A percentile compares a stretch with the other conserved stretches of the same genome.
These are phyloP conservation scores for Desoria tigrina DNA, from an alignment of 2,888 invertebrate genomes.

Conservation along the genomic window DNA sequence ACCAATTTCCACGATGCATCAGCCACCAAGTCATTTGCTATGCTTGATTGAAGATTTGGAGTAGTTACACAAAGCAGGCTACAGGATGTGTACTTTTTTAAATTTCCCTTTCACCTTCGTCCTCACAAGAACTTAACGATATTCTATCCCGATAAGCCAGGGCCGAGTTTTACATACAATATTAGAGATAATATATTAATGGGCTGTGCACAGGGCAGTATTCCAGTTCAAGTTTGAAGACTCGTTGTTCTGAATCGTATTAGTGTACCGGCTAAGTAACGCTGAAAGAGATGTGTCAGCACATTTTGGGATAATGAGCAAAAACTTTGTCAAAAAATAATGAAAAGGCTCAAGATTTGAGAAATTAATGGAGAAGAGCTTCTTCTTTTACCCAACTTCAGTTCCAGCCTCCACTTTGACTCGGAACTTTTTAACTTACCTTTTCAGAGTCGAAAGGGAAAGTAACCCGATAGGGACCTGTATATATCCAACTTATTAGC, in stretches of 20 bases:
- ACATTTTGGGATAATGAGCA: slow-evolving; percentile 40
- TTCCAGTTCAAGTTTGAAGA: no score
- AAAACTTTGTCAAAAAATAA: slow-evolving; percentile 36
- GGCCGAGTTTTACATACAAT: no score
- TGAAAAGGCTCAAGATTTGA: slow-evolving; percentile 21
- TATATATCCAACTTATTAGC: background rate
- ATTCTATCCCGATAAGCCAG: slow-evolving; percentile 3
- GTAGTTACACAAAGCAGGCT: background rate
- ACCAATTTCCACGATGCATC: no score
- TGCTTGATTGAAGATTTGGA: slow-evolving; percentile 27
- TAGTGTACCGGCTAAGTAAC: slow-evolving; percentile 6
- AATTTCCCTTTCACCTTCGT: slow-evolving; percentile 26
- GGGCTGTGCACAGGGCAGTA: no score
- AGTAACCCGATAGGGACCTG: background rate
- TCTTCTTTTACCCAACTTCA: slow-evolving; percentile 12
- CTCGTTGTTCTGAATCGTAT: no score
- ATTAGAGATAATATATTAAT: no score
- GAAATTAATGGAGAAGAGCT: slow-evolving; percentile 31
- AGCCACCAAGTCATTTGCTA: slow-evolving; percentile 26
- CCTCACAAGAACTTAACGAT: slow-evolving; percentile 1
- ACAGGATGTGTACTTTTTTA: slow-evolving; percentile 29
- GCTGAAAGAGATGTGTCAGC: slow-evolving; percentile 33
- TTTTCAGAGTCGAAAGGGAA: background rate
- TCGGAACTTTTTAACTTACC: slow-evolving; percentile 2
- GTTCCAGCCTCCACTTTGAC: slow-evolving; percentile 17